A percentile compares a stretch with the other conserved stretches of the same genome.
Evolutionary conservation across 2,797 vertebrate genomes (phyloP).

Genomic region (Sebastolobus alascanus): DNA sequence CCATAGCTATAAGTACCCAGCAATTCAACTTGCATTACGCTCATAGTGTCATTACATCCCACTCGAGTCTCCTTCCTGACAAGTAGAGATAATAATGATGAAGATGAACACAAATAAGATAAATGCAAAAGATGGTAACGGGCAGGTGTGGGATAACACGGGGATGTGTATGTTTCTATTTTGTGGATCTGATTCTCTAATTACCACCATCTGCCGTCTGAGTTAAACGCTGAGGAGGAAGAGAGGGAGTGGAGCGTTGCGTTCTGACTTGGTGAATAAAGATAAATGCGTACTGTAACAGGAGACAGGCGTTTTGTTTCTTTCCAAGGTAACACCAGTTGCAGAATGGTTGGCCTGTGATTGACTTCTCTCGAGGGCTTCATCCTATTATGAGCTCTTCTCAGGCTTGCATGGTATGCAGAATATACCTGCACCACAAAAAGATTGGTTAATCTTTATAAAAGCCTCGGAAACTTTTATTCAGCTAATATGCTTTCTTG

Average conservation of each 20-base stretch:
- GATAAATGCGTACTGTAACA: slow-evolving; percentile 34
- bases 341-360: slow-evolving; percentile 24
- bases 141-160: slow-evolving; percentile 53
- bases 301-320: slow-evolving; percentile 32
- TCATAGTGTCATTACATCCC: slow-evolving; percentile 60
- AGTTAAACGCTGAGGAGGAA: slow-evolving; percentile 32
- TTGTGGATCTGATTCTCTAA: slow-evolving; percentile 63
- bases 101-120: slow-evolving; percentile 59
- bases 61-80: slow-evolving; percentile 54
- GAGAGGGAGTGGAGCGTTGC: slow-evolving; percentile 19
- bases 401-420: slow-evolving; percentile 3
- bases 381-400: slow-evolving; percentile 21
- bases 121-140: slow-evolving; percentile 36
- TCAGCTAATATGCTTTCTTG: not conserved
- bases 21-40: slow-evolving; percentile 47
- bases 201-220: slow-evolving; percentile 69
- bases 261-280: slow-evolving; percentile 55
- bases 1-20: slow-evolving; percentile 51
- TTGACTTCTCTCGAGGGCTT: slow-evolving; percentile 31
- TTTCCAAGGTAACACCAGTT: slow-evolving; percentile 37
- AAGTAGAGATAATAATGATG: slow-evolving; percentile 51
- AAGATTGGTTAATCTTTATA: slow-evolving; percentile 9
- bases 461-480: not conserved
- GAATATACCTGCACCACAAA: slow-evolving; percentile 11
- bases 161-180: slow-evolving; percentile 51